Evolutionary conservation across 2,113 vertebrate species (phyloP).

Genomic region (Trachemys scripta): DNA sequence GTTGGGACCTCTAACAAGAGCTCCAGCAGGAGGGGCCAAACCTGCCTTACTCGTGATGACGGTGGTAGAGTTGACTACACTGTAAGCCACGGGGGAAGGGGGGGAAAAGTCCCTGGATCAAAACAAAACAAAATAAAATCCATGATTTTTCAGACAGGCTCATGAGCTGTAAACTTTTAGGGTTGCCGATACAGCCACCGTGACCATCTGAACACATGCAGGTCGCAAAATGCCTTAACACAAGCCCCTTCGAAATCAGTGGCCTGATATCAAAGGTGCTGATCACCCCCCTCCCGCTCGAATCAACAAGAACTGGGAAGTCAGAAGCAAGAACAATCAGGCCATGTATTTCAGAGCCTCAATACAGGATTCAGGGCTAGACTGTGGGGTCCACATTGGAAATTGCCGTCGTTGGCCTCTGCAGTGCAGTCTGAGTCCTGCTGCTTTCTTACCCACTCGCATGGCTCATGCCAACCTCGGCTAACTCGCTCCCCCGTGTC

Average conservation of each 20-base stretch:
- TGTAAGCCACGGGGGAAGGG: background rate
- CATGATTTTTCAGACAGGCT: background rate
- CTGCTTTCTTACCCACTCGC: background rate
- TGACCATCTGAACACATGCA: background rate
- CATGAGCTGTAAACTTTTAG: background rate
- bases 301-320: background rate
- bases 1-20: background rate
- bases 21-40: background rate
- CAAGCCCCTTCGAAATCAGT: background rate
- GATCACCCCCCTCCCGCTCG: background rate
- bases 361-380: background rate
- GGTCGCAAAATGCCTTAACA: background rate
- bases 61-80: background rate
- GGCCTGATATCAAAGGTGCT: background rate
- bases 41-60: background rate
- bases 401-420: background rate
- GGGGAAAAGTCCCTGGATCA: no score
- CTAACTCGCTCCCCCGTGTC: background rate
- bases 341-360: background rate
- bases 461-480: background rate
- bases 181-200: background rate
- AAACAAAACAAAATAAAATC: background rate
- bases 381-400: background rate
- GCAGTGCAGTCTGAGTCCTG: no score
- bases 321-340: background rate